Percentiles rank a stretch among this genome's conserved stretches.
Evolutionary conservation across 2,888 invertebrate genomes (phyloP).

Genomic region (Alcis repandata): DNA sequence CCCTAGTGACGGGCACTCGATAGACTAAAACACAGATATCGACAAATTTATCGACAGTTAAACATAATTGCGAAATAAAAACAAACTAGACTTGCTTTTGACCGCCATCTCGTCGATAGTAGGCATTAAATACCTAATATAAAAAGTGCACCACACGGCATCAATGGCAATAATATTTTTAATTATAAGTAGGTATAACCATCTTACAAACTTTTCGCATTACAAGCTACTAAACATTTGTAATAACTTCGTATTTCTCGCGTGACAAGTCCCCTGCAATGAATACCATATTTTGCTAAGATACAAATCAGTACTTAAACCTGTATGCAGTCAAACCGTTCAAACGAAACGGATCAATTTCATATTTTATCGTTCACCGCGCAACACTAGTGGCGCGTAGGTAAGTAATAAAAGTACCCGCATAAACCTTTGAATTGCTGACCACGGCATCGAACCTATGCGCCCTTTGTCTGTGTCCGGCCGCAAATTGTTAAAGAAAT

Average conservation of each 20-base stretch:
- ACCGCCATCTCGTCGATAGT: too few species aligned
- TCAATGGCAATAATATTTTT: too few species aligned
- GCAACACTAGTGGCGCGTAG: constrained; percentile 65
- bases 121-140: too few species aligned
- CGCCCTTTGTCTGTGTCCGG: constrained; percentile 81
- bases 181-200: too few species aligned
- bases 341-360: not conserved
- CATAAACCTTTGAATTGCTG: constrained; percentile 86
- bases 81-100: too few species aligned
- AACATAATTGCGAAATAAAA: not conserved
- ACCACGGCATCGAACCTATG: constrained; percentile 81
- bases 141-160: too few species aligned
- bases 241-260: too few species aligned
- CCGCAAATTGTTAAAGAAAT: constrained; percentile 86
- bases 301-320: not conserved
- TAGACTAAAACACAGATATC: constrained; percentile 54
- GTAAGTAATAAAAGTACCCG: constrained; percentile 83
- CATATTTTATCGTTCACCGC: constrained; percentile 15
- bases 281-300: too few species aligned
- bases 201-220: too few species aligned
- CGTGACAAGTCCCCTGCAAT: too few species aligned
- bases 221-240: too few species aligned
- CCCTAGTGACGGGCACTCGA: constrained; percentile 50
- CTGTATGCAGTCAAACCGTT: not conserved
- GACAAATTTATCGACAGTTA: constrained; percentile 50